Conservation (phyloP, 2,888 invertebrate species). For the Podabrus alpinus region DNA sequence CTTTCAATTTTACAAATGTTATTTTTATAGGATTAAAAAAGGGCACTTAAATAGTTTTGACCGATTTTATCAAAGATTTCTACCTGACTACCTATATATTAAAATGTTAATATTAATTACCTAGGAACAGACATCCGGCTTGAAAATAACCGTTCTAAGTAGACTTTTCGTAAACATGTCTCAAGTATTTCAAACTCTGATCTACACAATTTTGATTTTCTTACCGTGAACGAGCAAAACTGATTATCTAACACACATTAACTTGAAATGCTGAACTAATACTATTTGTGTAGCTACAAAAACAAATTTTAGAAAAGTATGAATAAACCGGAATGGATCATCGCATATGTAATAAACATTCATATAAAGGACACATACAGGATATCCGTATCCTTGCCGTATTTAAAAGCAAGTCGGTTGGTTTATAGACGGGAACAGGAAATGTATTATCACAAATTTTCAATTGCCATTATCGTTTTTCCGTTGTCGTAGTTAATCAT, state of each 20-base stretch:
- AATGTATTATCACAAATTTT: conserved; percentile 55
- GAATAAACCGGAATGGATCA: conserved; percentile 30
- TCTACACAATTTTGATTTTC: background rate
- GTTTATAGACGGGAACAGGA: conserved; percentile 49
- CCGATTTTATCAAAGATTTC: background rate
- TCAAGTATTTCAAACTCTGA: background rate
- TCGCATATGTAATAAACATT: conserved; percentile 32
- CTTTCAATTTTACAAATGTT: background rate
- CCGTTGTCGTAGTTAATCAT: conserved; percentile 36
- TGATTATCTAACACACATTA: background rate
- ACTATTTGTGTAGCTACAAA: conserved; percentile 14
- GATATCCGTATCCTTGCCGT: conserved; percentile 55
- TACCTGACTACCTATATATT: conserved; percentile 4
- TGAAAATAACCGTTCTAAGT: background rate
- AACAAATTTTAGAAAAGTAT: conserved; percentile 20
- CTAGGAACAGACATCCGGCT: conserved; percentile 5
- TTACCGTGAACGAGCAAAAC: background rate
- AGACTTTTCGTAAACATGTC: background rate
- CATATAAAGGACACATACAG: conserved; percentile 46
- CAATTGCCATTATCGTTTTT: conserved; percentile 53
- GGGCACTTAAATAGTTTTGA: background rate
- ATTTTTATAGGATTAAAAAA: background rate
- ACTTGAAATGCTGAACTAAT: background rate
- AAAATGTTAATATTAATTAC: conserved; percentile 9
- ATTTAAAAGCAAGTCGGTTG: conserved; percentile 42